Base-by-base conservation (phyloP, 2,113 vertebrate species). In the Corvus cornix region DNA sequence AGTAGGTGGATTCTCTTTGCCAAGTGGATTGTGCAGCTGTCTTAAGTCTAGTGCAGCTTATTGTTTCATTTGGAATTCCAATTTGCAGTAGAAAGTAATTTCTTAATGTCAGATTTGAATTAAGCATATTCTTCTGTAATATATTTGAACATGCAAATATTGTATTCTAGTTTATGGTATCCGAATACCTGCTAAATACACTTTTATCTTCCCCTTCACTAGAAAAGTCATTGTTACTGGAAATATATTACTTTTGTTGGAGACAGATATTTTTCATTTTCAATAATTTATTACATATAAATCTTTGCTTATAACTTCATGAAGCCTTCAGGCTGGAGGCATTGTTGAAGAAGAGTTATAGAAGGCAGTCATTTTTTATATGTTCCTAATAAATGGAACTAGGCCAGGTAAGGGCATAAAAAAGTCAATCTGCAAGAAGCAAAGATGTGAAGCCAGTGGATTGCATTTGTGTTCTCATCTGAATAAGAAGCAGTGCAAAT, bases 261-360 rank as follows among this genome's bases (percentile, higher is more conserved):
- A 97, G 96, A 95, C 92, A 95, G 97, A 79, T 66, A 88, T 79
- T 94, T 89, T 95, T 97, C 77, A 87, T 97, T 97, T 95, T 95
- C 94, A 98, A 85, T 98, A 96, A 97, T 97, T 89, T 96, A 97
- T 98, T 96, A 91, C 96, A 51, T 97, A 97, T 97, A 97, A 98
- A 98, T 98, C 94, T 97, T 93, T 96, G 90, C 84, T 98, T 97
- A 89, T 94, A 97, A 96, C 72, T 97, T 97, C 95, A 87, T 93
- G 95, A 97, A 97, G 93, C 90, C 94, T 97, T 98, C 91, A 89
- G 96, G 85, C 94, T 96, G 86, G 86, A 93, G 92, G 90, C 84
- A 58, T 87, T 98, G 96, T 97, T 97, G 95, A 88, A 95, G 67
- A 96, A 97, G 94, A 97, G 95, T 97, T 97, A 97, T 90, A 44